These are phyloP conservation scores for Camponotus pennsylvanicus DNA, from an alignment of 1,140 invertebrate species.

Conservation along the genomic window DNA sequence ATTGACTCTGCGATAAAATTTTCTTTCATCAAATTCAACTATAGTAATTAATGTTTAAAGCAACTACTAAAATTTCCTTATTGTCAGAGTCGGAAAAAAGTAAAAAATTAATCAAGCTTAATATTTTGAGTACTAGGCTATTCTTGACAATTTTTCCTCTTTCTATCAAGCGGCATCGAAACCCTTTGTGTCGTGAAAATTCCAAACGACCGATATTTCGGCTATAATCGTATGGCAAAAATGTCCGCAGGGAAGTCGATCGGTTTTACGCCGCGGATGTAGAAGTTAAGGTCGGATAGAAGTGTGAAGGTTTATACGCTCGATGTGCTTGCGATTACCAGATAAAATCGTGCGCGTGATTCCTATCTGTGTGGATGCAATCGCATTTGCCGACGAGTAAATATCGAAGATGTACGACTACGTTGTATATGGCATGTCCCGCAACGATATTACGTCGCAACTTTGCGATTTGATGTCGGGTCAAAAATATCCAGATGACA, in stretches of 20 bases:
- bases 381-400: slow-evolving; percentile 39
- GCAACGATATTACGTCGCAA: slow-evolving; percentile 32
- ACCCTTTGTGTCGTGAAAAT: background rate
- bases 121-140: no score
- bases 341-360: slow-evolving; percentile 49
- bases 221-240: background rate
- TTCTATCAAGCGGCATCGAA: background rate
- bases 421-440: background rate
- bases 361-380: slow-evolving; percentile 49
- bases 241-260: background rate
- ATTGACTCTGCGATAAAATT: slow-evolving; percentile 19
- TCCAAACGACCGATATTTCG: background rate
- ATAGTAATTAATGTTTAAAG: background rate
- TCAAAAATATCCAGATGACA: background rate
- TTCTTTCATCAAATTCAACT: slow-evolving; percentile 14
- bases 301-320: slow-evolving; percentile 38
- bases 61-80: background rate
- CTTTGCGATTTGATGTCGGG: slow-evolving; percentile 19
- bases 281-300: slow-evolving; percentile 24
- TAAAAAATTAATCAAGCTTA: no score
- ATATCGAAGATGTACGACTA: slow-evolving; percentile 32
- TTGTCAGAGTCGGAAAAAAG: background rate
- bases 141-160: background rate
- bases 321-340: slow-evolving; percentile 42
- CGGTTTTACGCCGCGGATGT: background rate